Percentiles rank a stretch among this genome's conserved stretches.
These are phyloP conservation scores for Rhimphoctona megacephalus DNA, from an alignment of 2,888 invertebrate species.

Conservation along the genomic window DNA sequence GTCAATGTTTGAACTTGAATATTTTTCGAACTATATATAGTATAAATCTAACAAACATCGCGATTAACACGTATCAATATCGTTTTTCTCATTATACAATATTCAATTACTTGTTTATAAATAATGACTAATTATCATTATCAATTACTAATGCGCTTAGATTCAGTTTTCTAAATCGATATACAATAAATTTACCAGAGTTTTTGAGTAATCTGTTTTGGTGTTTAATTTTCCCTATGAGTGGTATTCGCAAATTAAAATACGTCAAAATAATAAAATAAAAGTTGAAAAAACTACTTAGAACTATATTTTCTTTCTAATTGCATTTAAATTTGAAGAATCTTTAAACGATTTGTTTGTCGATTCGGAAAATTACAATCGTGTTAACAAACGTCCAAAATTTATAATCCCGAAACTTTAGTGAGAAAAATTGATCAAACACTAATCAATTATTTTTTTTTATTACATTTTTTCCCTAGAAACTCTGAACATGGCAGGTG, in stretches of 20 bases:
- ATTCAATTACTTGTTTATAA: background rate
- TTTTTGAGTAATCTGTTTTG: background rate
- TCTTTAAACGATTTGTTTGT: background rate
- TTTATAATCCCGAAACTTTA: background rate
- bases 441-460: background rate
- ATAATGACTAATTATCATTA: background rate
- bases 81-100: background rate
- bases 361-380: background rate
- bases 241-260: background rate
- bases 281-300: background rate
- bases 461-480: conserved; percentile 2
- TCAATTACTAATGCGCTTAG: background rate
- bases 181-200: background rate
- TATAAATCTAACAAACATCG: background rate
- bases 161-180: background rate
- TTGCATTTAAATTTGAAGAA: background rate
- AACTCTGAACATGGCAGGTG: conserved; percentile 70
- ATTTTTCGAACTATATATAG: background rate
- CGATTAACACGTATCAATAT: background rate
- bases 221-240: background rate
- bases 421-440: background rate
- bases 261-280: background rate
- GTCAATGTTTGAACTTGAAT: conserved; percentile 10
- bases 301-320: background rate
- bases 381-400: background rate